Percentiles rank a stretch among this genome's conserved stretches.
These are phyloP conservation scores for Lepidocolaptes lacrymiger DNA, from an alignment of 2,797 vertebrate genomes.

Conservation along the genomic window DNA sequence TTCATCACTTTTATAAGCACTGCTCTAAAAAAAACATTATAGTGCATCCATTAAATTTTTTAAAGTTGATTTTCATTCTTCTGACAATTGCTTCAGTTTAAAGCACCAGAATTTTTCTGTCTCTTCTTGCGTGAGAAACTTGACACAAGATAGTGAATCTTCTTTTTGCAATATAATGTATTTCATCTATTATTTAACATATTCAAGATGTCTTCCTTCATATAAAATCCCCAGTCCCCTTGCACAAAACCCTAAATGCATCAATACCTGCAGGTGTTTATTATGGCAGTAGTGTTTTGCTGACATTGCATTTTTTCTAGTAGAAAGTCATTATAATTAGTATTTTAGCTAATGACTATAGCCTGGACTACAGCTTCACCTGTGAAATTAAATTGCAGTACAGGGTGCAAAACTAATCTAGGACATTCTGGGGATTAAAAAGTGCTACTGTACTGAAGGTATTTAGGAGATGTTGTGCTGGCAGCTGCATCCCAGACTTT, in stretches of 20 bases:
- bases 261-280: not conserved
- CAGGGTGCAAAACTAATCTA: not conserved
- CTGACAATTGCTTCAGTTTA: conserved; percentile 8
- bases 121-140: not conserved
- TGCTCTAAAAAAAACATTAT: conserved; percentile 44
- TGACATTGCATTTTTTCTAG: not conserved
- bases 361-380: not conserved
- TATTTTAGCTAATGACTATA: not conserved
- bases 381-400: not conserved
- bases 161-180: not conserved
- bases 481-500: not conserved
- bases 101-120: not conserved
- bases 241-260: not conserved
- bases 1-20: conserved; percentile 28
- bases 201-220: not conserved
- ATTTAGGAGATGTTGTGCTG: not conserved
- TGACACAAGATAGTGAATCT: not conserved
- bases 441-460: not conserved
- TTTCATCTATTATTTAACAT: not conserved
- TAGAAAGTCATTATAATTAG: not conserved
- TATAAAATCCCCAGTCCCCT: not conserved
- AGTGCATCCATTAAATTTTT: conserved; percentile 26
- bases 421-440: not conserved
- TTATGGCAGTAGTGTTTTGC: not conserved
- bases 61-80: conserved; percentile 53